phyloP scores from a whole-genome alignment of 1,140 invertebrate species.

The Limonius californicus region DNA sequence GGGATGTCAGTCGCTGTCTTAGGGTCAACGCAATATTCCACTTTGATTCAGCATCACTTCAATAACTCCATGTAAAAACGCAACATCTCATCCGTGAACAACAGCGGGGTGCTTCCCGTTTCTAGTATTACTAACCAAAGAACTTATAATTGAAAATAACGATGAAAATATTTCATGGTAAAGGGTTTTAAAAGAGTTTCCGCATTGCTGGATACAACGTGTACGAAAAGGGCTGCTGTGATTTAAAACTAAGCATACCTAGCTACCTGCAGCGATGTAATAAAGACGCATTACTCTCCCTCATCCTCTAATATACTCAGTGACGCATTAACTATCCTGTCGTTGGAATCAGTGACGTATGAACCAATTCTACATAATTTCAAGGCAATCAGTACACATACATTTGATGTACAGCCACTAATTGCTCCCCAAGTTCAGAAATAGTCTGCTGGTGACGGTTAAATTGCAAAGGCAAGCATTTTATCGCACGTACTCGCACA shows the following conservation, averaged over 20 bases:
- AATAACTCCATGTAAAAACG: too few relatives aligned
- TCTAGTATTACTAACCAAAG: neutral
- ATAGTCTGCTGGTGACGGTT: conserved; percentile 14
- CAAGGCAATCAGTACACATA: conserved; percentile 1
- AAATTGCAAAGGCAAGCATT: conserved; percentile 1
- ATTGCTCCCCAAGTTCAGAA: conserved; percentile 16
- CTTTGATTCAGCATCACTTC: too few relatives aligned
- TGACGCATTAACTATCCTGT: conserved; percentile 4
- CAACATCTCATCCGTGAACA: too few relatives aligned
- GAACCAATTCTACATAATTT: conserved; percentile 9
- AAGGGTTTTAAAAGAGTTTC: neutral
- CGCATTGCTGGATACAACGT: neutral
- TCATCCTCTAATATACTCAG: neutral
- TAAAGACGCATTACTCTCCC: neutral
- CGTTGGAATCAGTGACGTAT: neutral
- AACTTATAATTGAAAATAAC: neutral
- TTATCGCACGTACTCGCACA: conserved; percentile 2
- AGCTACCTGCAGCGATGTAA: neutral
- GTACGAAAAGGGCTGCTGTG: neutral
- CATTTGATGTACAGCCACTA: neutral
- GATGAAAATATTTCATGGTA: neutral
- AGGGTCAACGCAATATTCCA: too few relatives aligned
- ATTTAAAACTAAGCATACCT: neutral
- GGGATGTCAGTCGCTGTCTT: too few relatives aligned
- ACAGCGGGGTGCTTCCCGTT: too few relatives aligned